Base-by-base conservation (phyloP, 1,140 invertebrate genomes). In the Eumaeus atala region DNA sequence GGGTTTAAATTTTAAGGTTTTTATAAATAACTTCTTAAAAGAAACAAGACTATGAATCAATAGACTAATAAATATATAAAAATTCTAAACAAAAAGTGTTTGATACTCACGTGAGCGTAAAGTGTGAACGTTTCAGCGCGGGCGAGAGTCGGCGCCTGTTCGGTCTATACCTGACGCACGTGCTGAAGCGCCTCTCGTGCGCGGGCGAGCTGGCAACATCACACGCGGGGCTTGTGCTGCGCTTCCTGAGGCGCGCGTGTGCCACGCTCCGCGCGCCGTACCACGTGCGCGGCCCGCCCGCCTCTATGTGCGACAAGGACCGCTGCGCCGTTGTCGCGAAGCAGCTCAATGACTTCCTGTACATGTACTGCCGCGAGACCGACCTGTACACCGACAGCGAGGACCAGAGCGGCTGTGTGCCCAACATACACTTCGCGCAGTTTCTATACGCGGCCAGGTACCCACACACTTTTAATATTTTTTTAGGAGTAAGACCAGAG, bases 341-440 rank as follows among this genome's bases (percentile, higher is more conserved):
- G 82, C 93, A 97, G 72, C 89, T 97, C n/a, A 95, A 94, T 66
- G 96, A 97, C 83, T 98, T 97, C 88, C 90, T 97, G 49, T 94
- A 95, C 85, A 88, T 95, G 54, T 97, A 97, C 84, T 95, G 95
- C 74, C 90, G 93, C 70, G 96, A 95, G 86, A 95, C 94, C 0
- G 93, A 95, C 61, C 76, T 93, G 28, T 94, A 91, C 67, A 88
- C 91, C 21, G 92, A 93, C 74, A 90, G 91, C 18, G 90, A 91
- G 59, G 92, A 93, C 70, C 87, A 89, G 8, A 69, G 75, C 37
- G 76, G 78, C 12, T 83, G 77, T 66, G 75, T 84, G 34, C 76
- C 77, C 38, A 86, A 85, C 51, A 84, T 82, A 64, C 70, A 87
- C 59, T 87, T 87, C 63, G 76, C 83, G 38, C 87, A 88, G 61